Evolutionary conservation across 2,888 invertebrate species (phyloP), one percentile per base, ranked within the genome.

Genomic region (Caenorhabditis auriculariae): DNA sequence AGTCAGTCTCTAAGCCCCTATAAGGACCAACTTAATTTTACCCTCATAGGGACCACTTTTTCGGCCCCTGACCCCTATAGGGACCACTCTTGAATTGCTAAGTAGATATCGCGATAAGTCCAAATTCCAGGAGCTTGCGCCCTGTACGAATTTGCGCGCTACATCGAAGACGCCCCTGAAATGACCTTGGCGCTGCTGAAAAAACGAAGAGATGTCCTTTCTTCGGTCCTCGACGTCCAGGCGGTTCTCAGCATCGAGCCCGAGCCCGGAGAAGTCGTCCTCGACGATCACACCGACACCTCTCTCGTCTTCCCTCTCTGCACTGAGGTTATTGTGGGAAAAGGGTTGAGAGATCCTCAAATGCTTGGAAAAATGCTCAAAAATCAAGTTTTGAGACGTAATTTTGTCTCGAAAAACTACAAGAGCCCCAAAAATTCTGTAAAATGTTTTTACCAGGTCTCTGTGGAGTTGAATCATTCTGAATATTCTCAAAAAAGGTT

Each of bases 61-160:
- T n/a, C n/a, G n/a, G n/a, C n/a, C n/a, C n/a, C n/a, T n/a, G n/a
- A n/a, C n/a, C n/a, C n/a, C n/a, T n/a, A n/a, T n/a, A n/a, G n/a
- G n/a, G n/a, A n/a, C n/a, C n/a, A n/a, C n/a, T n/a, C n/a, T n/a
- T n/a, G n/a, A n/a, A n/a, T n/a, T n/a, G n/a, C n/a, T n/a, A n/a
- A n/a, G n/a, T n/a, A n/a, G n/a, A n/a, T n/a, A n/a, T n/a, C n/a
- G n/a, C n/a, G n/a, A n/a, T n/a, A n/a, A n/a, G n/a, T n/a, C n/a
- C n/a, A n/a, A n/a, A 42, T 47, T 61, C 24, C 29, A 61, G 74
- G 70, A 6, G 76, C 76, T 0, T 56, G 64, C 45, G 51, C 64
- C 6, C 67, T 74, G 72, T 70, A 75, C 44, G 71, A 70, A 12
- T 68, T 60, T 39, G 62, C 69, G 7, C 48, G 53, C 24, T 62